These are phyloP conservation scores for Candidula unifasciata DNA, from an alignment of 2,888 invertebrate genomes.

Conservation along the genomic window DNA sequence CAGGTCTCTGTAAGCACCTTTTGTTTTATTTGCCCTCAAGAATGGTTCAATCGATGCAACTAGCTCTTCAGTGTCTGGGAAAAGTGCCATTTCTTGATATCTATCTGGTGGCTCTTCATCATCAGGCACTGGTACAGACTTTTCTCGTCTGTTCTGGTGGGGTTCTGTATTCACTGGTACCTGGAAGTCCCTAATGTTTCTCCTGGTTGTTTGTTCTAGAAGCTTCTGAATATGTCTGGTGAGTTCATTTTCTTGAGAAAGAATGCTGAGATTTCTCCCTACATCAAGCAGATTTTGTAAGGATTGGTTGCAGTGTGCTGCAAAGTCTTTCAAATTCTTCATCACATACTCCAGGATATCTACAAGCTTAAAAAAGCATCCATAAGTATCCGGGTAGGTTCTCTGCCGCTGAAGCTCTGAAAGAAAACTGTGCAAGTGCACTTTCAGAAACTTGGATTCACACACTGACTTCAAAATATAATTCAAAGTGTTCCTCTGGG, in stretches of 20 bases:
- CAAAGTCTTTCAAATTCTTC: slow-evolving; percentile 7
- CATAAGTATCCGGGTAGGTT: slow-evolving; percentile 1
- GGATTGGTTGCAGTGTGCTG: background rate
- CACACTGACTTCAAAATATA: slow-evolving; percentile 33
- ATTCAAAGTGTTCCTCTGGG: slow-evolving; percentile 25
- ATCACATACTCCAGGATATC: slow-evolving; percentile 38
- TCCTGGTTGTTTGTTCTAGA: background rate
- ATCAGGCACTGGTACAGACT: slow-evolving; percentile 42
- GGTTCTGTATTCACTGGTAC: background rate
- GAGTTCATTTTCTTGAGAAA: slow-evolving; percentile 15
- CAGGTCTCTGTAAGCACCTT: slow-evolving; percentile 83
- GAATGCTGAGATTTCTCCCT: slow-evolving; percentile 33
- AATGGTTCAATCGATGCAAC: slow-evolving; percentile 33
- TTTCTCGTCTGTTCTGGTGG: background rate
- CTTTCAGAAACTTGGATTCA: slow-evolving; percentile 25
- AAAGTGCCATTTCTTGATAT: slow-evolving; percentile 37
- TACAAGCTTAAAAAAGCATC: slow-evolving; percentile 25
- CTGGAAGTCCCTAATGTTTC: background rate
- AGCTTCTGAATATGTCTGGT: background rate
- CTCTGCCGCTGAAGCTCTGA: slow-evolving; percentile 11
- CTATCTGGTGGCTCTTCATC: slow-evolving; percentile 50
- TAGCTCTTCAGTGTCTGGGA: slow-evolving; percentile 50
- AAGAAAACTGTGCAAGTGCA: slow-evolving; percentile 16
- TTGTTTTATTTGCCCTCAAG: slow-evolving; percentile 51
- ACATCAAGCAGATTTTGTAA: slow-evolving; percentile 17